Conservation (phyloP, 2,113 vertebrate genomes). For the Saccopteryx leptura region DNA sequence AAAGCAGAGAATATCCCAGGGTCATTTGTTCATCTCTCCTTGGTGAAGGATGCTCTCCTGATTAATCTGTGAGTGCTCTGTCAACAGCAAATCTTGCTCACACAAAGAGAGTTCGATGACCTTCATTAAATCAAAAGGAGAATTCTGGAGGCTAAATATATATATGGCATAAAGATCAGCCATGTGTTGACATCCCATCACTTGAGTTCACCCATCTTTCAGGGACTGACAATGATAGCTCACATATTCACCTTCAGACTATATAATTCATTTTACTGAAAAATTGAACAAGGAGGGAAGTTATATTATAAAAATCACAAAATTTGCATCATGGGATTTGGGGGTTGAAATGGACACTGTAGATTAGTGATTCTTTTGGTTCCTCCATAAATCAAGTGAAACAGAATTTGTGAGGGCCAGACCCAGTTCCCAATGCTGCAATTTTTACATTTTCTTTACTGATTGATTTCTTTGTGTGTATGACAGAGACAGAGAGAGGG, state of each 20-base stretch:
- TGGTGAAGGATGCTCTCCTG: not conserved
- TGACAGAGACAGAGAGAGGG: too few species aligned
- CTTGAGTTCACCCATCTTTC: not conserved
- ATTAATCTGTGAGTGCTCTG: not conserved
- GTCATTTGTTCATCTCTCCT: too few species aligned
- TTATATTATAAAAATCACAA: not conserved
- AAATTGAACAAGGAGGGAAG: not conserved
- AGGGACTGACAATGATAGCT: not conserved
- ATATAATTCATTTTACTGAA: not conserved
- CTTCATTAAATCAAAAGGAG: not conserved
- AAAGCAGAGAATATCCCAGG: not conserved
- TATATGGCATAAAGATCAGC: not conserved
- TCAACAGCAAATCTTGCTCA: not conserved
- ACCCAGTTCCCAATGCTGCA: too few species aligned
- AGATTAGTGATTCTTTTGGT: not conserved
- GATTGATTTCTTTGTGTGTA: too few species aligned
- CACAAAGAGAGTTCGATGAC: not conserved
- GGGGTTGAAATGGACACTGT: not conserved
- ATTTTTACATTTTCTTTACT: not conserved
- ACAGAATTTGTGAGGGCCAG: not conserved
- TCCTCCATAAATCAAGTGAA: not conserved
- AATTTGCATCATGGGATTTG: not conserved
- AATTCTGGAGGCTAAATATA: not conserved
- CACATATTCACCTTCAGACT: not conserved
- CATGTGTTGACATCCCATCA: not conserved